Evolutionary conservation across 2,888 invertebrate genomes (phyloP).

Genomic region (Aricia artaxerxes): DNA sequence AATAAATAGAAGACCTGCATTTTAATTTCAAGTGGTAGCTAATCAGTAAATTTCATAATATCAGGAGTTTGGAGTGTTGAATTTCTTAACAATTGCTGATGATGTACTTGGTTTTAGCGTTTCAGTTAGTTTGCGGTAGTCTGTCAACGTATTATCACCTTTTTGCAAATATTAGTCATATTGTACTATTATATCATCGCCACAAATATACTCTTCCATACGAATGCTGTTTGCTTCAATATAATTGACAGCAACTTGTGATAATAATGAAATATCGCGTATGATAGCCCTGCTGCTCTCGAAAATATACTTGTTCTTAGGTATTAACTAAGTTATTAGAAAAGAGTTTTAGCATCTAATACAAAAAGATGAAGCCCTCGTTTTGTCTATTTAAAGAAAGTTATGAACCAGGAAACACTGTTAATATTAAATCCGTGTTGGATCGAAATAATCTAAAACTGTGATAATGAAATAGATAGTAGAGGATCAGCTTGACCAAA

Average conservation of each 20-base stretch:
- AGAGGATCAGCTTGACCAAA: not conserved
- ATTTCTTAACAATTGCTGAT: not conserved
- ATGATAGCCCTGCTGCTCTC: not conserved
- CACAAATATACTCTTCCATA: not conserved
- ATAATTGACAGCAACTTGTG: slow-evolving; percentile 9
- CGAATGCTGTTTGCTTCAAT: not conserved
- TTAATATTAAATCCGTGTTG: not conserved
- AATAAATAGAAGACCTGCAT: not conserved
- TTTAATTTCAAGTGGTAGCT: not conserved
- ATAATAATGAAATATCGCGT: slow-evolving; percentile 2
- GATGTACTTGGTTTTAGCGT: not conserved
- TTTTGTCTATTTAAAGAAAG: not conserved
- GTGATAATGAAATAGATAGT: not conserved
- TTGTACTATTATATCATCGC: slow-evolving; percentile 12
- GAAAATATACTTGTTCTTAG: not conserved
- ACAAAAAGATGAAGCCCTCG: not conserved
- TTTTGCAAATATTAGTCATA: slow-evolving; percentile 19
- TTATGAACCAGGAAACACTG: not conserved
- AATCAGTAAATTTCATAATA: not conserved
- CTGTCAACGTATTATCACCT: slow-evolving; percentile 3
- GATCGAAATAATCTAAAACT: not conserved
- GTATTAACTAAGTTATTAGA: not conserved
- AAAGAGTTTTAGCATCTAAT: not conserved
- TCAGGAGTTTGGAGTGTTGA: not conserved
- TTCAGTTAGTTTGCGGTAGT: slow-evolving; percentile 17